Conservation (phyloP, 1,140 invertebrate genomes). For the Copidosoma floridanum region DNA sequence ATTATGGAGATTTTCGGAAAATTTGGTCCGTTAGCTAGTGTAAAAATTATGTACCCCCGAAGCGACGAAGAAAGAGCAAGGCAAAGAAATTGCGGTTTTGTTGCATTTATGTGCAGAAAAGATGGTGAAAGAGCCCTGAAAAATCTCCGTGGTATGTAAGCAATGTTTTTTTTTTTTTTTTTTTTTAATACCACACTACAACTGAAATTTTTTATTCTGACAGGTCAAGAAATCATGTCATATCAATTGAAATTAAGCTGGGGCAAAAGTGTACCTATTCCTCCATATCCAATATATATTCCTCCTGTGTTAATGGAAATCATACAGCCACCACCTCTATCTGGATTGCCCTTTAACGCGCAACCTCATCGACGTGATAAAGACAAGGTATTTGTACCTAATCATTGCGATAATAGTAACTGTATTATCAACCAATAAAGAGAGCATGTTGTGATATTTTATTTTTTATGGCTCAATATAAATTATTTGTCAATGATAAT, state of each 20-base stretch:
- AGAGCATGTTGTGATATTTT: neutral
- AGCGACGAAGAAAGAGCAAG: slow-evolving; percentile 95
- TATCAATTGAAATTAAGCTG: slow-evolving; percentile 98
- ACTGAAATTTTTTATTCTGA: neutral
- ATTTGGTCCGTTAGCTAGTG: slow-evolving; percentile 95
- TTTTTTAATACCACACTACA: no score
- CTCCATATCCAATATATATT: slow-evolving; percentile 96
- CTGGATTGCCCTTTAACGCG: slow-evolving; percentile 97
- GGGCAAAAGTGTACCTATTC: slow-evolving; percentile 94
- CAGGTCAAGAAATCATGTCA: slow-evolving; percentile 83
- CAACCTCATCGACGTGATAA: slow-evolving; percentile 70
- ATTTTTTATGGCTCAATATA: no score
- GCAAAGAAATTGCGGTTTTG: slow-evolving; percentile 96
- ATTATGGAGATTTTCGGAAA: slow-evolving; percentile 97
- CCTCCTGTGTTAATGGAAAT: slow-evolving; percentile 89
- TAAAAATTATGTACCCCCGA: slow-evolving; percentile 99
- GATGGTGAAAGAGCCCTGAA: slow-evolving; percentile 93
- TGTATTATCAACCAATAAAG: slow-evolving; percentile 24
- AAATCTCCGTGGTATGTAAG: slow-evolving; percentile 74
- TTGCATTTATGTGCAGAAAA: slow-evolving; percentile 97
- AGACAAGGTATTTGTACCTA: slow-evolving; percentile 52
- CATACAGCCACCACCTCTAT: slow-evolving; percentile 86
- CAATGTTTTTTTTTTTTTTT: neutral
- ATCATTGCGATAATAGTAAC: slow-evolving; percentile 37
- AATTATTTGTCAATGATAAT: no score